Percentiles rank a stretch among this genome's conserved stretches.
Conservation (phyloP, 2,113 vertebrate genomes). For the Chionis minor region DNA sequence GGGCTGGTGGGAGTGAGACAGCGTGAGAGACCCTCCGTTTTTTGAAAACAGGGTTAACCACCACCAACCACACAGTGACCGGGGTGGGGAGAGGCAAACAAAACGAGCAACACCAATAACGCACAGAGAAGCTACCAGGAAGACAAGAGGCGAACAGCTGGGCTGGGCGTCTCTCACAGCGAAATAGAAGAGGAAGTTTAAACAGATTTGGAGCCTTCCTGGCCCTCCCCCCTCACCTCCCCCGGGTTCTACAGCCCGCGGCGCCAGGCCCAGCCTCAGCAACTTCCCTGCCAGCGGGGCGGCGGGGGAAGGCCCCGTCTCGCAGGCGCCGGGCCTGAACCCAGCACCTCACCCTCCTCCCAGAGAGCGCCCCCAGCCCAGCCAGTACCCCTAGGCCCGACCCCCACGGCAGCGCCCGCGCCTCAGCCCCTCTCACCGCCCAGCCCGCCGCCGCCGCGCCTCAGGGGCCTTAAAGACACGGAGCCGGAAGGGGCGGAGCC, state of each 20-base stretch:
- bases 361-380: accelerated
- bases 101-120: not conserved
- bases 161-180: accelerated
- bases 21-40: accelerated
- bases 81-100: accelerated
- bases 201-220: accelerated
- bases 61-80: accelerated
- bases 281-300: accelerated
- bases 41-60: not conserved
- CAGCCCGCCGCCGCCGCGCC: accelerated
- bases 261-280: not conserved
- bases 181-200: accelerated
- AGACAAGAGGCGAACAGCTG: accelerated
- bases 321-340: accelerated
- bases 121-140: not conserved
- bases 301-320: accelerated
- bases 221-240: accelerated
- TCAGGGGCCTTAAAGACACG: not conserved
- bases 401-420: not conserved
- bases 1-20: accelerated
- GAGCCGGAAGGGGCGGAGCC: not conserved
- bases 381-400: too few relatives aligned
- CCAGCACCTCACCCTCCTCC: accelerated
- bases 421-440: not conserved
- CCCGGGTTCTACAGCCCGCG: accelerated